Evolutionary conservation across 2,113 vertebrate genomes (phyloP), one percentile per base, ranked within the genome.

Genomic region (Urocolius indicus): DNA sequence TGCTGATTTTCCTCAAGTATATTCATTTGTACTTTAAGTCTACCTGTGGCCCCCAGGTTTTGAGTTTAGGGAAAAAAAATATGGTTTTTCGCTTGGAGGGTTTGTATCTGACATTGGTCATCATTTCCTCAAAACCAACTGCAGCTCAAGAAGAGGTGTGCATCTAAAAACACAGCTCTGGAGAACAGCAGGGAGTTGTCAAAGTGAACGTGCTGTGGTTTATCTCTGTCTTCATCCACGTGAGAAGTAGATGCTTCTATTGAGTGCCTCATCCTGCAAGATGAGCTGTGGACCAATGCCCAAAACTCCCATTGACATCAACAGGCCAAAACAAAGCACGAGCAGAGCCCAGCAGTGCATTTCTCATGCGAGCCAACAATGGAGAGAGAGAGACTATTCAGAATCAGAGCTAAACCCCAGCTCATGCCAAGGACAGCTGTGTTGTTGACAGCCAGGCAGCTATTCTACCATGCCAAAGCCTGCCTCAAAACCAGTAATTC

Each of bases 351-450:
- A 84, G 85, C 84, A 82, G 84, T 36, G 43, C 1, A 0, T 69
- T 85, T 96, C 78, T 84, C 73, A 72, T 86, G 58, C 80, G 52
- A 95, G 81, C 74, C 88, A 89, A 93, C 84, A 95, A 91, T 19
- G 90, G 82, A 91, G 81, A 41, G 38, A 41, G 38, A 41, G 38
- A 79, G 87, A 57, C 78, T 94, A 90, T 86, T 95, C 92, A 93
- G 87, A 91, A 96, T 90, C 82, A 80, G 89, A 87, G 59, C 89
- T 95, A 73, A 87, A 79, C 58, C 36, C 74, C 91, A 85, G 74
- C 82, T 94, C 90, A 90, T 0, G 13, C 91, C 85, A 95, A 88
- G 87, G 87, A 87, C 90, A 96, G 95, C 89, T 93, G 96, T 48
- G 75, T 4, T 95, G 93, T 10, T 95, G 93, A 95, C 95, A 96